Evolutionary conservation across 2,888 invertebrate species (phyloP), one percentile per base, ranked within the genome.

Genomic region (Diloba caeruleocephala): DNA sequence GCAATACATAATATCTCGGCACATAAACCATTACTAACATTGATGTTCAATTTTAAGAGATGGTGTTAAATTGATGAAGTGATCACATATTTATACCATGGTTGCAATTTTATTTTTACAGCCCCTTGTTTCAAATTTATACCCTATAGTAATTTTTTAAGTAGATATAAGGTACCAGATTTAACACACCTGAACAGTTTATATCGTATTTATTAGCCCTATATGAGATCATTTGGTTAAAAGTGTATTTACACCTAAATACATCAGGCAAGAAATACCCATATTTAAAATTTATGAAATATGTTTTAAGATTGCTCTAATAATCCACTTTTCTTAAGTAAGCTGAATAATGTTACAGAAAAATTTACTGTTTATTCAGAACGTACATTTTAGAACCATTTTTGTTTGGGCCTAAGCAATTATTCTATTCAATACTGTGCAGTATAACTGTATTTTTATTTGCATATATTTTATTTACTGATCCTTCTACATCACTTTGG

Each of bases 11-110:
- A 12, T 37, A 41, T 31, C 26, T 45, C 14, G 1, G 42, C 57
- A 57, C 66, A 56, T 75, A 63, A 72, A 74, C 63, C 62, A 54
- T 39, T 67, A 57, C 52, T 71, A 62, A 68, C 66, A 74, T 67
- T 63, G 50, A 61, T 66, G 57, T 65, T 55, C 37, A 36, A 51
- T 48, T 56, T 51, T 57, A 54, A 60, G 50, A 62, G 51, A 45
- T n/a, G 38, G 55, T 56, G 32, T 67, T 64, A 61, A 38, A 61
- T 68, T 39, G 21, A 39, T 43, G 53, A 48, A n/a, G 12, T 46
- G 43, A 51, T 48, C 32, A 44, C 32, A 63, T 37, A 44, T 63
- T 66, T 66, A n/a, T 53, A 28, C 37, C 41, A 36, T 15, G 17
- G 29, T 37, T 48, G 37, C 39, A 64, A 28, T 34, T 34, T 33